Evolutionary conservation across 2,888 invertebrate species (phyloP).

Genomic region (Rugalucina vietnamica): DNA sequence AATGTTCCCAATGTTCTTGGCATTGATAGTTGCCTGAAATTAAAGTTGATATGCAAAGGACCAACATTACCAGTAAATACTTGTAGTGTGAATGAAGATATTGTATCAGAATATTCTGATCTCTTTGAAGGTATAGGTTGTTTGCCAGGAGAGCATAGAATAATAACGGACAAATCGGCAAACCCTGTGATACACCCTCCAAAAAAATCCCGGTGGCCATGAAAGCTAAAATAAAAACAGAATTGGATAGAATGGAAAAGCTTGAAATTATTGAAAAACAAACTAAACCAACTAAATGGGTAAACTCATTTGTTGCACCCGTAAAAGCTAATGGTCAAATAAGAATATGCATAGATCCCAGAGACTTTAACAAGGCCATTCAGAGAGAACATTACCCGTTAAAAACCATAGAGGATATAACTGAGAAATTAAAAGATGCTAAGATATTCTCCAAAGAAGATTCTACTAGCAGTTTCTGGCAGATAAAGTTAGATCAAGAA

Average conservation of each 20-base stretch:
- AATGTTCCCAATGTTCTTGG: background rate
- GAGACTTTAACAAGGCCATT: conserved; percentile 30
- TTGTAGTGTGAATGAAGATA: conserved; percentile 6
- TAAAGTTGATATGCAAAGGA: background rate
- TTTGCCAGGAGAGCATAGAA: conserved; percentile 39
- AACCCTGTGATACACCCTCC: conserved; percentile 55
- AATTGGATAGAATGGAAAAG: conserved; percentile 56
- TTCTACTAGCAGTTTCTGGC: conserved; percentile 5
- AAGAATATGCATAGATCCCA: conserved; percentile 59
- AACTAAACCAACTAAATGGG: conserved; percentile 61
- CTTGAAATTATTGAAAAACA: conserved; percentile 49
- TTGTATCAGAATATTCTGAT: conserved; percentile 16
- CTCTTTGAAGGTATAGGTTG: conserved; percentile 51
- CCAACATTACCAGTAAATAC: background rate
- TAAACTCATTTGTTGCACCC: conserved; percentile 59
- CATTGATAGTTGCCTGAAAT: background rate
- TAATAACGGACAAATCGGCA: conserved; percentile 34
- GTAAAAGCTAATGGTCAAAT: conserved; percentile 36
- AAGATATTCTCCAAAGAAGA: background rate
- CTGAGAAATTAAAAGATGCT: background rate
- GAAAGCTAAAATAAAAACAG: conserved; percentile 44
- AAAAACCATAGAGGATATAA: conserved; percentile 12
- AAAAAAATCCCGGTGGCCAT: conserved; percentile 56
- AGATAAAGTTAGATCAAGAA: conserved; percentile 32
- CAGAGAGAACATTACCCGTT: conserved; percentile 31